Evolutionary conservation across 2,113 vertebrate genomes (phyloP).

Genomic region (Neoarius graeffei): DNA sequence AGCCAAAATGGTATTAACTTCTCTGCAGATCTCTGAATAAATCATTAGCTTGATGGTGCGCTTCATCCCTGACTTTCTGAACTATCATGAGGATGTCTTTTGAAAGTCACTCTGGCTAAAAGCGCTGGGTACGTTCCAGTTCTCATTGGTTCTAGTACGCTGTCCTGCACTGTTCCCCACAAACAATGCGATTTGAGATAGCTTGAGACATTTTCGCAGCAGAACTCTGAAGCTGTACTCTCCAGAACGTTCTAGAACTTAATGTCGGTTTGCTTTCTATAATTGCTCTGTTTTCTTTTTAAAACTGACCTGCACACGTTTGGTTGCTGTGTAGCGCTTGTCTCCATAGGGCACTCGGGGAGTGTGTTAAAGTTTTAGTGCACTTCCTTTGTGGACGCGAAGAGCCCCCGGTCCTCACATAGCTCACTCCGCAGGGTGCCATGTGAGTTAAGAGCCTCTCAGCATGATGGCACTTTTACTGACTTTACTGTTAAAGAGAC

Average conservation of each 20-base stretch:
- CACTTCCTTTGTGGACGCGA: constrained; percentile 33
- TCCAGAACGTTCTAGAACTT: background rate
- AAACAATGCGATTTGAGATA: too few relatives aligned
- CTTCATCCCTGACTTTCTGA: background rate
- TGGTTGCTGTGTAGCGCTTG: background rate
- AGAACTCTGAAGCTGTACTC: background rate
- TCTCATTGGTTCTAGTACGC: background rate
- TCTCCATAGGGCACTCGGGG: background rate
- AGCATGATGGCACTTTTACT: constrained; percentile 19
- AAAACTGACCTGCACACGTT: background rate
- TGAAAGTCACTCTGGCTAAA: too few relatives aligned
- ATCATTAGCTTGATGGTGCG: too few relatives aligned
- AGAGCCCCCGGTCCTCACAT: constrained; percentile 36
- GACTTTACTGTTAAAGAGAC: background rate
- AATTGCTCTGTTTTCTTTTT: background rate
- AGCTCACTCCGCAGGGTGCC: constrained; percentile 20
- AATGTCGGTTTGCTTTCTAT: background rate
- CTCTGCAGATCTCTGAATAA: too few relatives aligned
- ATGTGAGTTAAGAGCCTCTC: constrained; percentile 18
- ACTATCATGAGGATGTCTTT: background rate
- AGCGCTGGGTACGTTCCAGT: background rate
- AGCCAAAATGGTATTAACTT: too few relatives aligned
- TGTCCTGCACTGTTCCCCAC: background rate
- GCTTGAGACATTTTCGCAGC: too few relatives aligned
- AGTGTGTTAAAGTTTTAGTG: constrained; percentile 32